These are phyloP conservation scores for Hetaerina titia DNA, from an alignment of 2,888 invertebrate genomes.

Conservation along the genomic window DNA sequence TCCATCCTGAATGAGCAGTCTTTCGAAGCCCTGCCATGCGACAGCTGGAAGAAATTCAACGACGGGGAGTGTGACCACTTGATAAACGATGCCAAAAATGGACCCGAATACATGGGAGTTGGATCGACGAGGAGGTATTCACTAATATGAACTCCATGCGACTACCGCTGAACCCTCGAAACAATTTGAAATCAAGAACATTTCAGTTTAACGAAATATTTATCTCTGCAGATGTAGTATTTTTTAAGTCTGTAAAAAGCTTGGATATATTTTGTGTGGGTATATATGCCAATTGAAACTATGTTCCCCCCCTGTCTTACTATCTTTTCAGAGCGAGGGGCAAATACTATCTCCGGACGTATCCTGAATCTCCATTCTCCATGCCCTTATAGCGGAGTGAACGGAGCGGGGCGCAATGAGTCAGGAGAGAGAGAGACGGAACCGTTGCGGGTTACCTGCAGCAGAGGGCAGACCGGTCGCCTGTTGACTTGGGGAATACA, in stretches of 20 bases:
- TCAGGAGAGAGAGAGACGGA: not conserved
- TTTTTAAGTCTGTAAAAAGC: not conserved
- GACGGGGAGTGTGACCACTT: constrained; percentile 72
- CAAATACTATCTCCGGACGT: constrained; percentile 30
- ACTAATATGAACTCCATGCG: no score
- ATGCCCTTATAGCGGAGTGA: constrained; percentile 32
- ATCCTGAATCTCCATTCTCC: constrained; percentile 32
- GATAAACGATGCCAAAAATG: constrained; percentile 43
- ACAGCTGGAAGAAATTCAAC: constrained; percentile 74
- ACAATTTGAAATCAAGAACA: not conserved
- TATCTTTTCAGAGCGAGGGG: constrained; percentile 50
- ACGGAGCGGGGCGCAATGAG: not conserved
- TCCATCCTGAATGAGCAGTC: constrained; percentile 74
- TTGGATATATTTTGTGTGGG: not conserved
- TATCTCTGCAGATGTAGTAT: not conserved
- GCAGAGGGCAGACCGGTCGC: no score
- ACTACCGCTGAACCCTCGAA: not conserved
- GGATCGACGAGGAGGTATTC: constrained; percentile 5
- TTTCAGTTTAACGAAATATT: no score
- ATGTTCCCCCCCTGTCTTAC: no score
- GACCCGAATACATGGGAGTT: constrained; percentile 29
- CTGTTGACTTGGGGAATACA: no score
- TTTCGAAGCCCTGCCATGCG: constrained; percentile 73
- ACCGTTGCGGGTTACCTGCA: not conserved
- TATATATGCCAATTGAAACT: not conserved